These are phyloP conservation scores for Sebastes diploproa DNA, from an alignment of 2,797 vertebrate genomes.

Conservation along the genomic window DNA sequence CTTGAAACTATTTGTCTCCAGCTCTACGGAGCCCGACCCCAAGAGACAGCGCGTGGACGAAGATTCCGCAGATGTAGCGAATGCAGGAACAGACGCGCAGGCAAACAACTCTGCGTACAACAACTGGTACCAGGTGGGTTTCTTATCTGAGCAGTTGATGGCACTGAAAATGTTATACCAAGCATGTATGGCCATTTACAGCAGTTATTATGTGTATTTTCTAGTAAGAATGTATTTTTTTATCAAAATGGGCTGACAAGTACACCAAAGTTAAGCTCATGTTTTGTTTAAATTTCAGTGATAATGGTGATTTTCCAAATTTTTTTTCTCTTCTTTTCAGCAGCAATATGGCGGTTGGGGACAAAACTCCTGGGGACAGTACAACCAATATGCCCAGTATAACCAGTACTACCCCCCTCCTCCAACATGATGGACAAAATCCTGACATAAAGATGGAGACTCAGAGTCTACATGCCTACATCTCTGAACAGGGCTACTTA, in stretches of 20 bases:
- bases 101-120: conserved; percentile 92
- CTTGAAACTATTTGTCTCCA: conserved; percentile 44
- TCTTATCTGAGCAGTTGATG: not conserved
- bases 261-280: not conserved
- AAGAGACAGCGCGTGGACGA: conserved; percentile 93
- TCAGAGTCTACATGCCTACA: conserved; percentile 40
- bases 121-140: conserved; percentile 96
- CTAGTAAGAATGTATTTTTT: not conserved
- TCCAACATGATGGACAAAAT: conserved; percentile 86
- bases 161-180: not conserved
- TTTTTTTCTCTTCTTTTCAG: conserved; percentile 7
- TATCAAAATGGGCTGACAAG: not conserved
- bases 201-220: not conserved
- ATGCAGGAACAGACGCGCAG: conserved; percentile 87
- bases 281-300: not conserved
- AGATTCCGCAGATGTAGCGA: conserved; percentile 65
- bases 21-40: conserved; percentile 91
- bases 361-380: conserved; percentile 93
- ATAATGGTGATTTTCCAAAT: rapidly evolving
- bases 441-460: conserved; percentile 43
- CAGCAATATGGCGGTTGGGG: conserved; percentile 90
- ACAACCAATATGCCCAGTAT: conserved; percentile 85
- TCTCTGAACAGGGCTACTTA: conserved; percentile 29
- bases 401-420: conserved; percentile 97
- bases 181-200: not conserved